Evolutionary conservation across 2,113 vertebrate genomes (phyloP).

Genomic region (Gobius niger): DNA sequence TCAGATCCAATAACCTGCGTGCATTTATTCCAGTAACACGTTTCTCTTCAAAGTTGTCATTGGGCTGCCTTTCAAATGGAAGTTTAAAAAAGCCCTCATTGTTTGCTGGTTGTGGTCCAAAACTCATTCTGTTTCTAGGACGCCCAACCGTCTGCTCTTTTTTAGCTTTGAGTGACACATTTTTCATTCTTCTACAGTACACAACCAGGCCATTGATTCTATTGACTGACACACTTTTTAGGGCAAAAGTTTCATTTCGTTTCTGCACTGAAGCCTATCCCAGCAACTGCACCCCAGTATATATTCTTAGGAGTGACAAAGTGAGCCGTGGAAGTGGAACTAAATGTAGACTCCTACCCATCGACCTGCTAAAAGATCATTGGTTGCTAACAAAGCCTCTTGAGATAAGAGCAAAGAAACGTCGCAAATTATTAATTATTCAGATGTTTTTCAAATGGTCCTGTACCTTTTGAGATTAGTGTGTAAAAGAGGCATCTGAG

Average conservation of each 20-base stretch:
- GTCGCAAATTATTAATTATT: too few species aligned
- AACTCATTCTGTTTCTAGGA: not conserved
- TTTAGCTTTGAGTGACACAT: slow-evolving; percentile 3
- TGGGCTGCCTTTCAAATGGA: not conserved
- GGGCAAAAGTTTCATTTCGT: not conserved
- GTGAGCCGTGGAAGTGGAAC: too few species aligned
- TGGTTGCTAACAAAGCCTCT: too few species aligned
- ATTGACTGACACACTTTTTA: slow-evolving; percentile 4
- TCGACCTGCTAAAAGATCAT: too few species aligned
- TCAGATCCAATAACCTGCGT: too few species aligned
- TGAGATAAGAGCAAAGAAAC: too few species aligned
- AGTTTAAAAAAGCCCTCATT: not conserved
- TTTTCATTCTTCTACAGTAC: not conserved
- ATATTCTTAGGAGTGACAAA: too few species aligned
- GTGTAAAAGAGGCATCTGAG: too few species aligned
- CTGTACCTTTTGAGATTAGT: too few species aligned
- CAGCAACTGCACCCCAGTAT: not conserved
- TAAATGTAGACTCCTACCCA: too few species aligned
- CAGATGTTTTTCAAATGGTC: too few species aligned
- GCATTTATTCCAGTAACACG: too few species aligned
- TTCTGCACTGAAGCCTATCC: not conserved
- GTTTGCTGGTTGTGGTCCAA: not conserved
- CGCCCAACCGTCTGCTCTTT: not conserved
- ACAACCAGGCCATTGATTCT: not conserved
- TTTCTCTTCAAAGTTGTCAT: not conserved